Percentiles rank a stretch among this genome's conserved stretches.
Conservation (phyloP, 1,140 invertebrate species). For the Macrocentrus cingulum region DNA sequence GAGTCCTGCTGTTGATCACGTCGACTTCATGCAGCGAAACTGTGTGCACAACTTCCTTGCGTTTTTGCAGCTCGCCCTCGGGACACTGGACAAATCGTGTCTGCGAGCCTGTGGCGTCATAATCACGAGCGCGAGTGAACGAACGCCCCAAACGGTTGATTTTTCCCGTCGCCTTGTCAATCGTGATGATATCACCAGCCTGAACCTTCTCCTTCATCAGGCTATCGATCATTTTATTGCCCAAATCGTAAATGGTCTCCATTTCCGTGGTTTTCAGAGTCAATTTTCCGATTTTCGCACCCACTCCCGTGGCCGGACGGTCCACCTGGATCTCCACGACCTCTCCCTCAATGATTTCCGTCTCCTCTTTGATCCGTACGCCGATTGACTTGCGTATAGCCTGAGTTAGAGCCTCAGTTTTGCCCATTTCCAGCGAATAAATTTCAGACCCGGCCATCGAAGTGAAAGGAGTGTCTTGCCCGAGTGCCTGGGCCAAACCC, state of each 20-base stretch:
- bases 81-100: slow-evolving; percentile 97
- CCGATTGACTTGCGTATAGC: slow-evolving; percentile 97
- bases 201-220: slow-evolving; percentile 97
- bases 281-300: slow-evolving; percentile 88
- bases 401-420: slow-evolving; percentile 97
- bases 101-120: slow-evolving; percentile 94
- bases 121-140: slow-evolving; percentile 93
- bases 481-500: slow-evolving; percentile 92
- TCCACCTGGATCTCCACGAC: slow-evolving; percentile 98
- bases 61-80: slow-evolving; percentile 96
- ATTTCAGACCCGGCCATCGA: slow-evolving; percentile 98
- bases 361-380: slow-evolving; percentile 97
- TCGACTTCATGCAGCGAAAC: slow-evolving; percentile 98
- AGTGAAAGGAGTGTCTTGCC: slow-evolving; percentile 95
- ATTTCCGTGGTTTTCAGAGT: slow-evolving; percentile 99
- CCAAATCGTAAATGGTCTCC: slow-evolving; percentile 99
- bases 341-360: slow-evolving; percentile 98
- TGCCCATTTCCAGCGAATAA: slow-evolving; percentile 98
- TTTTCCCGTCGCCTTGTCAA: slow-evolving; percentile 97
- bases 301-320: slow-evolving; percentile 85
- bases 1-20: slow-evolving; percentile 95
- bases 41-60: slow-evolving; percentile 99
- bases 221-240: slow-evolving; percentile 98
- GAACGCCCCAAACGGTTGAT: slow-evolving; percentile 93
- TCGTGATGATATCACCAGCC: slow-evolving; percentile 95